Base-by-base conservation (phyloP, 2,888 invertebrate genomes). In the Kuschelorhynchus macadamiae region DNA sequence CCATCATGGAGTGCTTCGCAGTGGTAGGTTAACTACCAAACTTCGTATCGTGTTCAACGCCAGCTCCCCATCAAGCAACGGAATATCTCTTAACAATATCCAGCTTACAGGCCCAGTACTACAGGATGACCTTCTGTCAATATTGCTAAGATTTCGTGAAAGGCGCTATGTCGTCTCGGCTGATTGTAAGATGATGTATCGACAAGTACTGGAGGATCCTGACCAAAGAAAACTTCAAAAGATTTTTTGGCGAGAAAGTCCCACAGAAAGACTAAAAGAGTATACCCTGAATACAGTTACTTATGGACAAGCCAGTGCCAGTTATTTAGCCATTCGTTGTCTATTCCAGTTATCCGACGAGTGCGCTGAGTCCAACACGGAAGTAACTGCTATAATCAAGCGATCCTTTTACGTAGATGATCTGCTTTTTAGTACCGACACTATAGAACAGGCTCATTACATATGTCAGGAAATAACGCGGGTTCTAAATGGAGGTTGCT, bases 341-440 rank as follows among this genome's bases (percentile, higher is more conserved):
- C 20, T 44, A 53, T 65, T 55, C 59, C 17, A 50, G 16, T 33
- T 50, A 18, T 9, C 50, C 8, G 32, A 50, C n/a, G 50, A 50
- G 16, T 50, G 65, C 11, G 57, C 57, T 3, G 65, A 61, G n/a
- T 47, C 52, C n/a, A 42, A 55, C 16, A 64, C 61, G 2, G 56
- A 50, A 8, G 46, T 60, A 5, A 46, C 62, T n/a, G 32, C 44
- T 11, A 49, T 60, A 1, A 41, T 69, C 17, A 20, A 55, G 44
- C 60, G 60, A 9, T 17, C 56, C 32, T 64, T 68, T 39, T 59
- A 63, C 30, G 63, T 63, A 3, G 63, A 59, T n/a, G 64, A 56
- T 20, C 21, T 64, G 50, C 65, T 61, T 8, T 55, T 42, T 5
- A 55, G 60, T 11, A 47, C 57, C 7, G 42, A 57, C 7, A 44